Conservation (phyloP, 2,797 vertebrate species). For the Lates japonicus region DNA sequence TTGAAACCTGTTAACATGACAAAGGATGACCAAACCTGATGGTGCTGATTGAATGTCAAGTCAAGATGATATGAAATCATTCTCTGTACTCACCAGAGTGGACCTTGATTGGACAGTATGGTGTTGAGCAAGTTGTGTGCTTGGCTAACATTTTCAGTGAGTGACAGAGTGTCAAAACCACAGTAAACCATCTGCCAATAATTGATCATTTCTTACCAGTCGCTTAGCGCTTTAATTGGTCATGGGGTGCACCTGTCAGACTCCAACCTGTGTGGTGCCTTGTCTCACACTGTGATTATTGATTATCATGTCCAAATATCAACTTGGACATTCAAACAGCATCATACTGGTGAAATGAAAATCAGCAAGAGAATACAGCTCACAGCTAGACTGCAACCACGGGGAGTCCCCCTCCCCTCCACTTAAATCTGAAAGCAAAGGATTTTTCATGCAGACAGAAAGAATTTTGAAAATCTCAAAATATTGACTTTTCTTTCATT, state of each 20-base stretch:
- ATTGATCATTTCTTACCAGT: constrained; percentile 55
- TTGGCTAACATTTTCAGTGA: constrained; percentile 22
- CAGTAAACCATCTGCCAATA: constrained; percentile 58
- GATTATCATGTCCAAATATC: constrained; percentile 73
- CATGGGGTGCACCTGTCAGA: constrained; percentile 68
- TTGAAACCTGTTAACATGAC: constrained; percentile 33
- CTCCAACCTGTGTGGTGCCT: constrained; percentile 44
- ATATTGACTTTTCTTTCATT: constrained; percentile 53
- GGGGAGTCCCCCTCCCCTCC: constrained; percentile 24
- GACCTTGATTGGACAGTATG: constrained; percentile 20
- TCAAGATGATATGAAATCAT: constrained; percentile 55
- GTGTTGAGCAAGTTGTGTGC: constrained; percentile 15
- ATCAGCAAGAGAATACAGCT: constrained; percentile 36
- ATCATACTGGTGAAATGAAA: constrained; percentile 37
- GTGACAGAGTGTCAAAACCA: constrained; percentile 41
- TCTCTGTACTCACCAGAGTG: constrained; percentile 24
- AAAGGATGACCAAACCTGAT: constrained; percentile 17
- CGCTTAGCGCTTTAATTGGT: constrained; percentile 64
- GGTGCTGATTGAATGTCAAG: constrained; percentile 25
- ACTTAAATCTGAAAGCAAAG: constrained; percentile 55
- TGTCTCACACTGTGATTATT: constrained; percentile 67
- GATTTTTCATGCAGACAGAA: constrained; percentile 42
- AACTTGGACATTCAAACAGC: constrained; percentile 50
- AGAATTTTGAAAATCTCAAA: constrained; percentile 48
- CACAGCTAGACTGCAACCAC: constrained; percentile 46